Evolutionary conservation across 2,888 invertebrate genomes (phyloP), one percentile per base, ranked within the genome.

Genomic region (Apamea epomidion): DNA sequence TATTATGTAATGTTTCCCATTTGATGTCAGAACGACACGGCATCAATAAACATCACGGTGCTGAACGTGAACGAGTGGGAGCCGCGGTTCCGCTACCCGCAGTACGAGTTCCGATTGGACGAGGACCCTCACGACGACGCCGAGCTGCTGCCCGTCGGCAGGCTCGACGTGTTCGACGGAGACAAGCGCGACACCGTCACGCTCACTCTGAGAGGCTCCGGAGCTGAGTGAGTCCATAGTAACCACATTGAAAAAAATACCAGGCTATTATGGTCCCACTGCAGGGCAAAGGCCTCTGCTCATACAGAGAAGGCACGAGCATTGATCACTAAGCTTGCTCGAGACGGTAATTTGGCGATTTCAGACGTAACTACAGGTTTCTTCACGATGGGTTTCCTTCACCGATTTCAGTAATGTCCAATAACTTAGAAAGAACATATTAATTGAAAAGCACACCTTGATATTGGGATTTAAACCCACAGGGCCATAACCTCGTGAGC

Each of bases 11-110:
- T 32, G 8, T 70, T 51, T 70, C 1, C 10, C 32, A 54, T 51
- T 71, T 62, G 21, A 45, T 94, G 95, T 2, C 95, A 98, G 98
- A 99, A 99, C 94, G 99, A 99, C 93, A 98, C 99, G 0, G 98
- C 99, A 0, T 97, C 98, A 14, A 98, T 99, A 6, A 98, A 98
- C 91, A 97, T 99, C 51, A 98, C 98, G 1, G 98, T 99, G 29
- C 96, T 98, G 89, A 98, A 99, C 94, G 98, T 99, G 16, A 99
- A 99, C 95, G 99, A 99, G 93, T 99, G 99, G 99, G 99, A 99
- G 94, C 99, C 99, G 0, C 97, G 99, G 79, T 99, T 99, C 96
- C 98, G 98, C 1, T 98, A 98, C 94, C 98, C 98, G 10, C 98
- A 98, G 94, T 99, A 99, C 95, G 99, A 99, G 95, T 99, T 99